Evolutionary conservation across 2,888 invertebrate species (phyloP).

Genomic region (Onthophagus sagittarius): DNA sequence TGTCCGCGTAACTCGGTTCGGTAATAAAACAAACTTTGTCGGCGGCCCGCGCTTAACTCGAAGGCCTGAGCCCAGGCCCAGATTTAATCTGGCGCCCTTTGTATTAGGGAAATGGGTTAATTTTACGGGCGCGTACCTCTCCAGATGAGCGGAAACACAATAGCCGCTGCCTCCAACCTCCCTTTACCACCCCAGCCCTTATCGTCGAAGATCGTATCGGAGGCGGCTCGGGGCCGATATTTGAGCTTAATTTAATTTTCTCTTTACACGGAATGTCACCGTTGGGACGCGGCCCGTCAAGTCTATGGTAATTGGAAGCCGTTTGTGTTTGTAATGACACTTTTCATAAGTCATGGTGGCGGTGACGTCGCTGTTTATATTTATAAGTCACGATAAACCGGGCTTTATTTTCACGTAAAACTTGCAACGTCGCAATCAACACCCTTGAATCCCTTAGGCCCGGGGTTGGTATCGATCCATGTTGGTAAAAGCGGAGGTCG

Average conservation of each 20-base stretch:
- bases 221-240: background rate
- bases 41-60: conserved; percentile 5
- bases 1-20: background rate
- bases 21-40: conserved; percentile 27
- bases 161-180: conserved; percentile 26
- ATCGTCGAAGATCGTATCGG: conserved; percentile 10
- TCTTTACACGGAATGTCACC: conserved; percentile 10
- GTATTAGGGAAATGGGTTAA: conserved; percentile 49
- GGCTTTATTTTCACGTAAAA: background rate
- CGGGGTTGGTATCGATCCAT: background rate
- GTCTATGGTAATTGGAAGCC: background rate
- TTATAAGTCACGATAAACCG: background rate
- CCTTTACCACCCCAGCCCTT: background rate
- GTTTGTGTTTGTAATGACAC: background rate
- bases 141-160: conserved; percentile 45
- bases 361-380: background rate
- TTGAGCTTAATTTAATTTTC: conserved; percentile 13
- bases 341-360: background rate
- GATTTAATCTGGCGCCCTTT: conserved; percentile 45
- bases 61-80: conserved; percentile 31
- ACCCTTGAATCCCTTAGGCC: background rate
- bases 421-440: background rate
- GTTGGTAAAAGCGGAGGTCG: background rate
- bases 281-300: background rate
- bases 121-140: conserved; percentile 48